Evolutionary conservation across 2,797 vertebrate genomes (phyloP), one percentile per base, ranked within the genome.

Genomic region (Setipinna tenuifilis): DNA sequence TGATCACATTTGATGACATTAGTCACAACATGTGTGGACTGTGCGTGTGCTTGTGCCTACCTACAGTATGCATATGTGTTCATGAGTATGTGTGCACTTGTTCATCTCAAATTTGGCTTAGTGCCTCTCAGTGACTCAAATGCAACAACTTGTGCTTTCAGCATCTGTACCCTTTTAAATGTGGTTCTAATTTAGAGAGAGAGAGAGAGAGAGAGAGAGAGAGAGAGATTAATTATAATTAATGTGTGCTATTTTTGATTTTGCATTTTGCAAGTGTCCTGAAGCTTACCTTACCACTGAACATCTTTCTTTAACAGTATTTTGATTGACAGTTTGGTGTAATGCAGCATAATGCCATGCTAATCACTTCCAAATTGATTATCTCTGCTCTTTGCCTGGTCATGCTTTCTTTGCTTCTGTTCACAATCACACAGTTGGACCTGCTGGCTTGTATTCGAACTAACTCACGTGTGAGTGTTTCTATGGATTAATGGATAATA

Each of bases 1-100:
- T 35, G n/a, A 71, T 31, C 68, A 71, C 31, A 31, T 71, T 31
- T 31, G 25, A 71, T 19, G 28, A 31, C 68, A 71, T 71, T 71
- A 35, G 68, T 71, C 28, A 71, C 68, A 71, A 71, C 68, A 71
- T 71, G 31, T 71, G 61, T 35, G 58, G 71, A 46, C n/a, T 14
- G 28, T 23, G 82, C 35, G 65, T 54, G 83, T 78, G 68, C 28
- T 44, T 41, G 35, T 41, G 35, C 35, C 35, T 41, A 2, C 35
- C 35, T 41, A 41, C 35, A 41, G 50, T 14, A 54, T 54, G 50
- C 50, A 14, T 54, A 14, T 14, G 50, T 78, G 71, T 44, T 41
- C 41, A 25, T 78, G 31, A 21, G 28, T 75, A 19, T 54, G 50
- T 54, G 50, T 54, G 50, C 9, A 0, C 14, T 54, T 54, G 50